Evolutionary conservation across 2,113 vertebrate genomes (phyloP), one percentile per base, ranked within the genome.

Genomic region (Monarcha castaneiventris): DNA sequence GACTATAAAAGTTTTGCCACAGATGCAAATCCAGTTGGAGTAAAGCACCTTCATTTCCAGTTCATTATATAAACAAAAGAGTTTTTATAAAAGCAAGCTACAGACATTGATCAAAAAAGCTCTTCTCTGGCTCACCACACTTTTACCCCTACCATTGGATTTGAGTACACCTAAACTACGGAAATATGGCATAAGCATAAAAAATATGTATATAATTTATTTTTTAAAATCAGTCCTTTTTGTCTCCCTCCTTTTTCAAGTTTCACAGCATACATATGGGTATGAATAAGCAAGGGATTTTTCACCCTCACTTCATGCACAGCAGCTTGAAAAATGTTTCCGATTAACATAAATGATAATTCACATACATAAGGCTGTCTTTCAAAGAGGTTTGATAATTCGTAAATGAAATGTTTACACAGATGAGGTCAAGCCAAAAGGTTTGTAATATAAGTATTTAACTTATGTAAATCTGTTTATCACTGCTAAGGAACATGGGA

Each of bases 401-500:
- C 27, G 5, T 77, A 93, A 89, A 66, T 87, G 79, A 55, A 56
- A 62, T 63, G 78, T 89, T 95, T 90, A 84, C 33, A 84, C 27
- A 87, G 69, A 80, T 79, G 90, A 66, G 89, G 84, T 89, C 93
- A 90, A 96, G 92, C 74, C 78, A 94, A 85, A 95, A 92, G 74
- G 87, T 89, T 87, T 68, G 62, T 55, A 77, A 61, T 80, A n/a
- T n/a, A 89, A 91, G 62, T 58, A 84, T 73, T 77, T 94, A 95
- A 92, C 48, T 79, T 87, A 78, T 56, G 87, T 79, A 95, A 97
- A 96, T 96, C 89, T 54, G n/a, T 83, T 92, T 75, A 86, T 97
- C 61, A 54, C 33, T 87, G 79, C 54, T 81, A 41, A 49, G 44
- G 58, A 85, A 84, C 77, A 96, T 2, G 33, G 75, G 90, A 91